phyloP scores from a whole-genome alignment of 2,797 vertebrate species.

The Columba guinea region DNA sequence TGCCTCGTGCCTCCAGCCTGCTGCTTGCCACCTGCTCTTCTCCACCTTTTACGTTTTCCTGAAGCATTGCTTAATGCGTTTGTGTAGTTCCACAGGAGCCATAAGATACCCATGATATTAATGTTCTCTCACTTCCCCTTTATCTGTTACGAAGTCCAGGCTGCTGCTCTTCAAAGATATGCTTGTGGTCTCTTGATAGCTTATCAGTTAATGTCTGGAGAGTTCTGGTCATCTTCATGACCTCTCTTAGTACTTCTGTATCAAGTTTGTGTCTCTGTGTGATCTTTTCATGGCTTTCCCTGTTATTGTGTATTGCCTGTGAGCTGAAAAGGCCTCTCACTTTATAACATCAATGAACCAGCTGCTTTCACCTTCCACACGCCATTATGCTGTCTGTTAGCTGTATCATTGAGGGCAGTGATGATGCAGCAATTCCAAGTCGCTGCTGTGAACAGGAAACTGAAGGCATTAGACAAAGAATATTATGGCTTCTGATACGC shows the following conservation, averaged over 20 bases:
- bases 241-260: background rate
- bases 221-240: background rate
- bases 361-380: background rate
- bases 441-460: background rate
- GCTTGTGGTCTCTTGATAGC: background rate
- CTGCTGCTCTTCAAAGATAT: background rate
- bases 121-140: background rate
- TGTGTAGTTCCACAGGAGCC: accelerated
- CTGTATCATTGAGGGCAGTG: accelerated
- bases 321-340: background rate
- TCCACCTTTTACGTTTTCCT: background rate
- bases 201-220: background rate
- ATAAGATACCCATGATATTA: accelerated
- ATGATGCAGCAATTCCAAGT: background rate
- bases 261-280: background rate
- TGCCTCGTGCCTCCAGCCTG: background rate
- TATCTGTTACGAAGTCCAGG: background rate
- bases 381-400: background rate
- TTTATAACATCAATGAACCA: background rate
- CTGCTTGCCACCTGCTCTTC: background rate
- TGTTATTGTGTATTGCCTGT: background rate
- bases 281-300: background rate
- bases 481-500: background rate
- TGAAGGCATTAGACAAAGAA: background rate
- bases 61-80: background rate